Base-by-base conservation (phyloP, 2,888 invertebrate genomes). In the Drosophila mercatorum region DNA sequence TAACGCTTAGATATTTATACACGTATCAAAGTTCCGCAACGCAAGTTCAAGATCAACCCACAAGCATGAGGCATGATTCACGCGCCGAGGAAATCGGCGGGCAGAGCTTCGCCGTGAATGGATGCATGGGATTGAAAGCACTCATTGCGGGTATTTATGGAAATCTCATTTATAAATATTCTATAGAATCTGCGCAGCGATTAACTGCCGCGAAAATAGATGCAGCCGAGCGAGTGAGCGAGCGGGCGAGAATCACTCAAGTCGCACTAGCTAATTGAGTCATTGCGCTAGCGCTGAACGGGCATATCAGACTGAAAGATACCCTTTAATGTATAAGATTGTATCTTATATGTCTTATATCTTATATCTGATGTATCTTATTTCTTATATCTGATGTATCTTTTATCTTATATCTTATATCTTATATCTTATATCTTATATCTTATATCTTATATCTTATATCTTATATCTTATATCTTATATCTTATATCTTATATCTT, bases 21-120 rank as follows among this genome's bases (percentile, higher is more conserved):
- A 36, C 7, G 2, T 22, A 38, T 41, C 38, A 62, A 75, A 75
- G 76, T 76, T 79, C 79, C 69, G 64, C 61, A 28, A 74, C 46
- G 34, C 26, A 47, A 61, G 46, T 76, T 79, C 80, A 76, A 79
- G 80, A 79, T 79, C 76, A 76, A 59, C 52, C 58, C 75, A 68
- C 28, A 40, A 22, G 22, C 22, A 22, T 22, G 52, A 28, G 43
- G 55, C 36, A 60, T 79, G 75, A 69, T 64, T 78, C 75, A 78
- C 36, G 17, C 43, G 17, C 43, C 26, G 12, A 38, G 26, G 36
- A 59, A 38, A 38, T 49, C 49, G 28, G 28, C 51, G 14, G 36
- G 8, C 34, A 36, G 26, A 57, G 57, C 57, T 65, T 61, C 26
- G 17, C 10, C 14, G 38, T 53, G 59, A 59, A 59, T 40, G 31